A percentile compares a stretch with the other conserved stretches of the same genome.
These are phyloP conservation scores for Drosophila ambigua DNA, from an alignment of 1,140 invertebrate species.

Conservation along the genomic window DNA sequence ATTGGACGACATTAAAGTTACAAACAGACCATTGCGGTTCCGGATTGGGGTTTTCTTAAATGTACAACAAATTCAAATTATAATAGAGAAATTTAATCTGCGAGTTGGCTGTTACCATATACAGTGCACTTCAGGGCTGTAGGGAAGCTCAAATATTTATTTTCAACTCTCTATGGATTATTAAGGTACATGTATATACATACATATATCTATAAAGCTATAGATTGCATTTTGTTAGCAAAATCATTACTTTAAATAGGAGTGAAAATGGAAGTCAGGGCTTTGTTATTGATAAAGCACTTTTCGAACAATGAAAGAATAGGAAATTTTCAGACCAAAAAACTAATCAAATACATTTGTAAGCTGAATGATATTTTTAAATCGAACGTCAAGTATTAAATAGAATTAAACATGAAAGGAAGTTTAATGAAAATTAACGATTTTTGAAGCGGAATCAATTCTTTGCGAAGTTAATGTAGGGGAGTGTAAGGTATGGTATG, in stretches of 20 bases:
- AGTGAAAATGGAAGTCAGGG: too few relatives aligned
- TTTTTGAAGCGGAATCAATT: too few relatives aligned
- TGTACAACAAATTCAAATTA: neutral
- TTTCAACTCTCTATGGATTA: neutral
- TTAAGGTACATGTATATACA: neutral
- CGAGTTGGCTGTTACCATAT: neutral
- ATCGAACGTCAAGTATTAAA: too few relatives aligned
- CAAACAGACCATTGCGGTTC: slow-evolving; percentile 13
- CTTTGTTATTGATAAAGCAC: too few relatives aligned
- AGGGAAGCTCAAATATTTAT: neutral
- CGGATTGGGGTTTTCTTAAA: slow-evolving; percentile 19
- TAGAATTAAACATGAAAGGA: too few relatives aligned
- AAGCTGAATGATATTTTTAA: neutral
- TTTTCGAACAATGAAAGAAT: too few relatives aligned
- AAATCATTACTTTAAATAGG: too few relatives aligned
- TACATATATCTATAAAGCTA: slow-evolving; percentile 1
- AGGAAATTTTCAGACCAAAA: too few relatives aligned
- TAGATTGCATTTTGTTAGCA: neutral
- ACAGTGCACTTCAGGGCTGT: slow-evolving; percentile 14
- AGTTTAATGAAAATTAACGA: too few relatives aligned
- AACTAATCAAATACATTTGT: neutral
- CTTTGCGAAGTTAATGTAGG: too few relatives aligned
- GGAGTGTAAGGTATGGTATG: too few relatives aligned
- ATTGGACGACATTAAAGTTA: slow-evolving; percentile 59
- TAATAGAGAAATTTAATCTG: slow-evolving; percentile 1